Evolutionary conservation across 2,888 invertebrate species (phyloP), one percentile per base, ranked within the genome.

Genomic region (Petrolisthes cinctipes): DNA sequence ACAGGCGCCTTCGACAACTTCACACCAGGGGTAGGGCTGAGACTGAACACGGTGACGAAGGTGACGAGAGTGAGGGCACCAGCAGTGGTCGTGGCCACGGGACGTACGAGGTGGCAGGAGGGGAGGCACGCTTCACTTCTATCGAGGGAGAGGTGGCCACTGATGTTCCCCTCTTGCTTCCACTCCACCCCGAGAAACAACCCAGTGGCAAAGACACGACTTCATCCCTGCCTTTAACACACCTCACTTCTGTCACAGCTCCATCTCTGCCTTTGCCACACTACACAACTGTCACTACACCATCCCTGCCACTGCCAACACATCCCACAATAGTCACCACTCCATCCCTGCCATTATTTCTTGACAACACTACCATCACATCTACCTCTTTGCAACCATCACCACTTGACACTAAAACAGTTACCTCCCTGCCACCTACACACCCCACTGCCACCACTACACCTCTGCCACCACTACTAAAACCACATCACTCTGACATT

Each of bases 111-210:
- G 78, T 82, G n/a, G 66, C 54, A 37, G 78, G 78, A 53, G 68
- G 82, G 14, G 37, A 78, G 53, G 78, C 76, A n/a, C 23, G n/a
- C 14, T 76, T 61, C 61, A 82, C 86, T 53, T 86, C 86, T n/a
- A 5, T 75, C 61, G 82, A 86, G 23, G 82, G 78, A 37, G 86
- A 86, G 37, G 81, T 86, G 7, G 81, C 86, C 5, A 75, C 81
- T 14, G 81, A 86, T 53, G 9, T 86, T 7, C 79, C 79, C 23
- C 68, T 54, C 53, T 17, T 86, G 23, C 81, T 61, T 17, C 84
- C 54, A n/a, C 23, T 14, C 6, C 53, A 66, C 9, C 78, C 78
- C 51, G 61, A 79, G 20, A 78, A n/a, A n/a, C n/a, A n/a, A n/a
- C n/a, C n/a, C n/a, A n/a, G 37, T 37, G 37, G 37, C 37, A 37